A percentile compares a stretch with the other conserved stretches of the same genome.
Conservation (phyloP, 2,113 vertebrate genomes). For the Nannobrachium achirus region DNA sequence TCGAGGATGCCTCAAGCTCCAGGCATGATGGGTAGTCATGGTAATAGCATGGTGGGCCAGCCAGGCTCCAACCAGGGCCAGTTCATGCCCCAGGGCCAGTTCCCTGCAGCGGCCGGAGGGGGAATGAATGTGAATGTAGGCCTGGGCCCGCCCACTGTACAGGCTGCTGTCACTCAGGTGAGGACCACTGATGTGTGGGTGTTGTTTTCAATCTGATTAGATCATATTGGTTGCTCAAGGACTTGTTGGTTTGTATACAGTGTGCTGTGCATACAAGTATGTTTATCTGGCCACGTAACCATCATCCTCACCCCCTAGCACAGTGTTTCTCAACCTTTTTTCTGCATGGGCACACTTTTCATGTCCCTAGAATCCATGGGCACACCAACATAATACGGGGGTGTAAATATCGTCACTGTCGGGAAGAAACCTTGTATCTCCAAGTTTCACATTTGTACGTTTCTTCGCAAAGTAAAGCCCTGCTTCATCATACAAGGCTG, state of each 20-base stretch:
- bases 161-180: conserved; percentile 88
- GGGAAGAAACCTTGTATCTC: too few species aligned
- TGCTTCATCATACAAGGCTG: too few species aligned
- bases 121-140: conserved; percentile 89
- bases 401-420: too few species aligned
- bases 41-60: conserved; percentile 88
- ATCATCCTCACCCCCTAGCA: too few species aligned
- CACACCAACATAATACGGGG: too few species aligned
- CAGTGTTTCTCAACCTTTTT: too few species aligned
- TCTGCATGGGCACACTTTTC: too few species aligned
- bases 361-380: too few species aligned
- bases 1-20: conserved; percentile 92
- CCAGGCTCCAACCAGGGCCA: conserved; percentile 84
- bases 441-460: too few species aligned
- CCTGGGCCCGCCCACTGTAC: conserved; percentile 84
- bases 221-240: not conserved
- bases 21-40: conserved; percentile 88
- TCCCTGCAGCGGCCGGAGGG: conserved; percentile 82
- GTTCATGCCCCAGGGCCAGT: conserved; percentile 90
- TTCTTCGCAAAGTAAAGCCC: too few species aligned
- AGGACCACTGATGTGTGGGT: conserved; percentile 9
- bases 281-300: too few species aligned
- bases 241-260: conserved; percentile 5
- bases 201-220: not conserved
- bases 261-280: not conserved